Conservation (phyloP, 2,797 vertebrate species). For the Corythornis leucogaster region DNA sequence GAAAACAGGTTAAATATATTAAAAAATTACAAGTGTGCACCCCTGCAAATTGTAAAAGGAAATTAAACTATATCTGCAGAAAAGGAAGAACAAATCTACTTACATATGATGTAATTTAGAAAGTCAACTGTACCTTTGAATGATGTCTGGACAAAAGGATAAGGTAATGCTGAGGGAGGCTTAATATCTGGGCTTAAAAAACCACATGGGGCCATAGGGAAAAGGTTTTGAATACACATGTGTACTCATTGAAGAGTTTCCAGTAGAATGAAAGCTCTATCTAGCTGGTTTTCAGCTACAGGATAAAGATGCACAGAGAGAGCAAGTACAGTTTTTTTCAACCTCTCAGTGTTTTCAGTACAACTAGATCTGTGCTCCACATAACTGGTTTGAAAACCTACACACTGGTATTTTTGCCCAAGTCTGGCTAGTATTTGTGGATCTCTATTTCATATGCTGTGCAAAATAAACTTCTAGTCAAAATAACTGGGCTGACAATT, state of each 20-base stretch:
- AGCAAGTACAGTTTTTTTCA: not conserved
- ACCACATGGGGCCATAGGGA: not conserved
- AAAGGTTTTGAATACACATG: not conserved
- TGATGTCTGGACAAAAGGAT: constrained; percentile 11
- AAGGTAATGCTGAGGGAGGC: constrained; percentile 47
- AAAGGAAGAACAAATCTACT: constrained; percentile 59
- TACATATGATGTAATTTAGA: constrained; percentile 55
- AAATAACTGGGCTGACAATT: constrained; percentile 9
- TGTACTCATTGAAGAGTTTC: constrained; percentile 19
- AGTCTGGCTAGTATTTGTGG: not conserved
- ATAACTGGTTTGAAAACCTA: not conserved
- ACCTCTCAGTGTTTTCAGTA: not conserved
- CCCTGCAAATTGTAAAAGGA: constrained; percentile 59
- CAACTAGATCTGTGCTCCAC: not conserved
- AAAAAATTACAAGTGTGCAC: constrained; percentile 56
- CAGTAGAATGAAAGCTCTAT: not conserved
- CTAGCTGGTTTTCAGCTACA: not conserved
- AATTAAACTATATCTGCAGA: constrained; percentile 54
- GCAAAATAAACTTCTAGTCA: constrained; percentile 19
- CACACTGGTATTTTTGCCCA: not conserved
- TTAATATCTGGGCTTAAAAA: constrained; percentile 55
- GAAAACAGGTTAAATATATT: constrained; percentile 38
- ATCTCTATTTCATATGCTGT: not conserved
- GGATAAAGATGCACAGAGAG: not conserved
- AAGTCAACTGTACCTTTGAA: constrained; percentile 52